Percentiles rank a stretch among this genome's conserved stretches.
Conservation (phyloP, 2,888 invertebrate genomes). For the Limnephilus auricula region DNA sequence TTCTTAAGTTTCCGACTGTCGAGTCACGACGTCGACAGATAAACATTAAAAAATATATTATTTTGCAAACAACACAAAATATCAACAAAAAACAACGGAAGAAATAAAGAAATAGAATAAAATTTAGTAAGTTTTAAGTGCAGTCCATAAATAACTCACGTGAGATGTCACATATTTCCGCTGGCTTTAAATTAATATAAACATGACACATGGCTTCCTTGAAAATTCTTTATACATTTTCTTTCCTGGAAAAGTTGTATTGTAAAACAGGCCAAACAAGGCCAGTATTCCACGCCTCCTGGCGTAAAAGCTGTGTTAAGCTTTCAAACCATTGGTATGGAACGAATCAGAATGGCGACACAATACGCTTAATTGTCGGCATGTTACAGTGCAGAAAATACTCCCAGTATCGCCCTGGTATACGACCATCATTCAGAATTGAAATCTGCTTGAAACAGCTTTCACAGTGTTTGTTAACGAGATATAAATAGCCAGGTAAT, state of each 20-base stretch:
- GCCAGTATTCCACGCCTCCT: slow-evolving; percentile 36
- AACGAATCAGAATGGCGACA: neutral
- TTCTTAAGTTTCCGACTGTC: neutral
- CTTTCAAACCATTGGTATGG: slow-evolving; percentile 6
- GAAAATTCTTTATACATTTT: neutral
- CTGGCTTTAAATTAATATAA: slow-evolving; percentile 1
- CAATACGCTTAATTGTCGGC: too few species aligned
- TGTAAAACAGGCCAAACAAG: slow-evolving; percentile 14
- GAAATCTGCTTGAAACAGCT: too few species aligned
- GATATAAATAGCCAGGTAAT: too few species aligned
- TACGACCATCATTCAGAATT: too few species aligned
- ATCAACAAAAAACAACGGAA: neutral
- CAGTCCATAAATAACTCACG: neutral
- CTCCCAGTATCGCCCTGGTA: too few species aligned
- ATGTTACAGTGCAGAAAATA: too few species aligned
- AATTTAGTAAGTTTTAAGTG: neutral
- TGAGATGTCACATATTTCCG: neutral
- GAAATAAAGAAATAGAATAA: neutral
- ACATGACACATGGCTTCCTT: slow-evolving; percentile 14
- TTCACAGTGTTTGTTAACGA: too few species aligned
- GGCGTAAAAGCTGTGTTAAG: slow-evolving; percentile 30
- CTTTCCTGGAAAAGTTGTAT: neutral
- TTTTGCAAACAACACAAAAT: neutral
- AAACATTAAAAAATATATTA: neutral
- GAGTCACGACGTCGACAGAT: neutral